Evolutionary conservation across 2,113 vertebrate genomes (phyloP).

Genomic region (Anhinga anhinga): DNA sequence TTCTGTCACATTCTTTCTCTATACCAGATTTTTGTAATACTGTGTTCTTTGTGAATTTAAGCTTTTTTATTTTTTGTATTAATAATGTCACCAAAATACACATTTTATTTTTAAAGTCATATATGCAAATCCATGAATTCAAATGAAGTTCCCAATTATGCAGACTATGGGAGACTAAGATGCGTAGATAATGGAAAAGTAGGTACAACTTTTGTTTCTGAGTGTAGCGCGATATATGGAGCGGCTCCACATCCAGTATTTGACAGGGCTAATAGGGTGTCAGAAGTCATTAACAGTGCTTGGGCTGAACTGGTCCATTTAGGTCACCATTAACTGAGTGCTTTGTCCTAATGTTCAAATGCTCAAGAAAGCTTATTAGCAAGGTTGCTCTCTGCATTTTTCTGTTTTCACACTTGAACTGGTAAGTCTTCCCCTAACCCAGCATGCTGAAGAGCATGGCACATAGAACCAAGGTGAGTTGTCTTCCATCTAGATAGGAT

Average conservation of each 20-base stretch:
- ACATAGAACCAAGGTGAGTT: fast-evolving
- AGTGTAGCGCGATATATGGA: no score
- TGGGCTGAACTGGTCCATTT: background rate
- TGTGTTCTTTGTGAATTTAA: background rate
- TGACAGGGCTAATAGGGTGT: background rate
- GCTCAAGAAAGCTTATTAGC: background rate
- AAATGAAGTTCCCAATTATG: background rate
- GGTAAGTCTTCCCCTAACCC: background rate
- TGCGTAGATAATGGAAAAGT: background rate
- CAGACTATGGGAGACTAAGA: background rate
- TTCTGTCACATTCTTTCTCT: background rate
- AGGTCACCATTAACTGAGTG: background rate
- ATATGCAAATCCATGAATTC: background rate
- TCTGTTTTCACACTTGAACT: background rate
- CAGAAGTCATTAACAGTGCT: background rate
- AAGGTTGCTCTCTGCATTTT: background rate
- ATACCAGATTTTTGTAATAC: background rate
- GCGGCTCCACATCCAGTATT: background rate
- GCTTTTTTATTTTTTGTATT: background rate
- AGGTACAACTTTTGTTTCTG: background rate
- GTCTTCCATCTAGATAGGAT: background rate
- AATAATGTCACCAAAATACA: background rate
- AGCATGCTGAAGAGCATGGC: background rate
- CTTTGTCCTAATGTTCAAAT: background rate
- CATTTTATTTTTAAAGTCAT: background rate